phyloP scores from a whole-genome alignment of 2,797 vertebrate species.

The Amazonetta brasiliensis region DNA sequence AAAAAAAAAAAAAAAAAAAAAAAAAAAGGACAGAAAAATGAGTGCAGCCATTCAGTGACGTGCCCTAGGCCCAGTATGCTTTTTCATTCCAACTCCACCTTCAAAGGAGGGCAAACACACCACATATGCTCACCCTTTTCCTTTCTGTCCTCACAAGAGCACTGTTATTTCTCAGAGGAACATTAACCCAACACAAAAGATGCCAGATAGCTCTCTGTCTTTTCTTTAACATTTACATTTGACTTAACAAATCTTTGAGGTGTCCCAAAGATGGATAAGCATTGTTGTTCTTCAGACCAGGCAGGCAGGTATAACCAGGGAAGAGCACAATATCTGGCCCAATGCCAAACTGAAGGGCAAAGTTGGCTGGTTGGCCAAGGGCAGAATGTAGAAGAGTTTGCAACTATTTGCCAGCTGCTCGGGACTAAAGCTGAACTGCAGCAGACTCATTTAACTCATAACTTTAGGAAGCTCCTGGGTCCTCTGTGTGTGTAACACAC shows the following conservation, averaged over 20 bases:
- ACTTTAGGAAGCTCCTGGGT: accelerated
- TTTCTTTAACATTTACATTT: not conserved
- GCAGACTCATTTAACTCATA: not conserved
- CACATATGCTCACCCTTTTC: not conserved
- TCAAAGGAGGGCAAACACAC: not conserved
- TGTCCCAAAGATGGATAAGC: not conserved
- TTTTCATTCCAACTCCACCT: not conserved
- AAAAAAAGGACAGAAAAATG: not conserved
- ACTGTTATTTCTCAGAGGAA: not conserved
- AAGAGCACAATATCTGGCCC: not conserved
- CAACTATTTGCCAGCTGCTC: not conserved
- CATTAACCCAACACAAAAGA: not conserved
- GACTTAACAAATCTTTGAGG: not conserved
- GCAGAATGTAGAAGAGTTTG: not conserved
- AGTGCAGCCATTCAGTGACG: not conserved
- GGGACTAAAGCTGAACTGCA: not conserved
- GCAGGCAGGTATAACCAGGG: not conserved
- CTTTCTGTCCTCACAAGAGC: not conserved
- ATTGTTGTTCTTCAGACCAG: not conserved
- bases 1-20: not conserved
- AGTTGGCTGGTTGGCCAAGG: not conserved
- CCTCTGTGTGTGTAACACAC: not conserved
- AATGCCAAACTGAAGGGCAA: not conserved
- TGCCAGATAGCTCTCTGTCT: not conserved
- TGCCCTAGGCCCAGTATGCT: not conserved